These are phyloP conservation scores for Heteronetta atricapilla DNA, from an alignment of 2,113 vertebrate species.

Conservation along the genomic window DNA sequence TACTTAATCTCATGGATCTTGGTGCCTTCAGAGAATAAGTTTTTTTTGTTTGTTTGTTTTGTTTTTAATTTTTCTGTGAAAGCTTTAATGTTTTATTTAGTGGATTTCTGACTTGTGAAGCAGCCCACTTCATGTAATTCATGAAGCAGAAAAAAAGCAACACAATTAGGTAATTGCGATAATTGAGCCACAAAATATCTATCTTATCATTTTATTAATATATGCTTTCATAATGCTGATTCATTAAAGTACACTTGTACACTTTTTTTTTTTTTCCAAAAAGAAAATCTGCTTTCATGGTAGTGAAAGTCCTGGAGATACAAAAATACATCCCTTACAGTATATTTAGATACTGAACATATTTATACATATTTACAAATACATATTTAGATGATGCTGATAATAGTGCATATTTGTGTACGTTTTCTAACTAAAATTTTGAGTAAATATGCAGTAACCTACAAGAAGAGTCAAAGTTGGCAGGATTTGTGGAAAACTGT, in stretches of 20 bases:
- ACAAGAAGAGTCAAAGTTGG: neutral
- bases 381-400: neutral
- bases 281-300: neutral
- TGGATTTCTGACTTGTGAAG: neutral
- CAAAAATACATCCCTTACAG: neutral
- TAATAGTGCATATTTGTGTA: neutral
- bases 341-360: no score
- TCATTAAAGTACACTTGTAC: neutral
- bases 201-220: neutral
- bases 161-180: neutral
- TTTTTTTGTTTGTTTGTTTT: no score
- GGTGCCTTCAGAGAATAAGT: neutral
- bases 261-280: neutral
- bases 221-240: neutral
- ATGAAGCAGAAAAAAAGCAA: neutral
- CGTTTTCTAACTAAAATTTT: neutral
- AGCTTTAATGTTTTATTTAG: conserved; percentile 6
- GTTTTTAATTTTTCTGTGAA: neutral
- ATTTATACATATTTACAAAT: no score
- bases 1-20: conserved; percentile 22
- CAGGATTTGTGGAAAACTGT: neutral
- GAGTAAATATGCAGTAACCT: neutral
- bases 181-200: neutral
- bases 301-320: neutral
- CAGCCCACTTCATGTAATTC: neutral